Evolutionary conservation across 2,888 invertebrate species (phyloP).

Genomic region (Gryllus longicercus): DNA sequence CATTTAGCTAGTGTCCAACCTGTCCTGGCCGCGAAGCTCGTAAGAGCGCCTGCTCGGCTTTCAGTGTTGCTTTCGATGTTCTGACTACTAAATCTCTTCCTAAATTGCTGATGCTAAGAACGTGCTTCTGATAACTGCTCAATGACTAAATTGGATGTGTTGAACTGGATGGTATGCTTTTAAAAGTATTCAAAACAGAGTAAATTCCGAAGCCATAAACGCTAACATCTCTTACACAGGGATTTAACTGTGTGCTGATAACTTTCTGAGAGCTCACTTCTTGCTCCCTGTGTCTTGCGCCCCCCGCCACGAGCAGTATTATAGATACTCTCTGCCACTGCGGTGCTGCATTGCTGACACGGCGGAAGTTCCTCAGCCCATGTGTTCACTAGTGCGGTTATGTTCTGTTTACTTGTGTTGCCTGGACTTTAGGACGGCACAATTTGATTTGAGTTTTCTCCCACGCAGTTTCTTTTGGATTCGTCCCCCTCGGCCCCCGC

Average conservation of each 20-base stretch:
- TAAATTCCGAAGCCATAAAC: slow-evolving; percentile 11
- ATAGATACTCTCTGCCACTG: slow-evolving; percentile 4
- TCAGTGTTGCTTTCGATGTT: slow-evolving; percentile 17
- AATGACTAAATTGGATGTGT: slow-evolving; percentile 20
- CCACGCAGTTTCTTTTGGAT: slow-evolving; percentile 18
- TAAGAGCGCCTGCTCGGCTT: background rate
- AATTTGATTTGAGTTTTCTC: slow-evolving; percentile 28
- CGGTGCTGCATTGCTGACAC: slow-evolving; percentile 32
- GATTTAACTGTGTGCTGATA: slow-evolving; percentile 23
- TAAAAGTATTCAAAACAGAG: slow-evolving; percentile 18
- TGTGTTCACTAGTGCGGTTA: slow-evolving; percentile 36
- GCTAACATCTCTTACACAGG: slow-evolving; percentile 18
- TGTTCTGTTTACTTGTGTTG: slow-evolving; percentile 37
- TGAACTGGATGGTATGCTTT: slow-evolving; percentile 19
- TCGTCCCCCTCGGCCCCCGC: background rate
- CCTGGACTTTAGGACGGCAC: slow-evolving; percentile 38
- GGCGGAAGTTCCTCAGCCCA: slow-evolving; percentile 37
- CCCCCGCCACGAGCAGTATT: slow-evolving; percentile 18
- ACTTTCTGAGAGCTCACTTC: background rate
- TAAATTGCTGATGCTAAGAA: slow-evolving; percentile 17
- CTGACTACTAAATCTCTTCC: slow-evolving; percentile 17
- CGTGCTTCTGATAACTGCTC: slow-evolving; percentile 5
- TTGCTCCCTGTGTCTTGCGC: slow-evolving; percentile 2
- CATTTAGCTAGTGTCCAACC: slow-evolving; percentile 21
- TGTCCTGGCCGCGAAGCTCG: background rate